Evolutionary conservation across 2,113 vertebrate species (phyloP), one percentile per base, ranked within the genome.

Genomic region (Lonchura striata): DNA sequence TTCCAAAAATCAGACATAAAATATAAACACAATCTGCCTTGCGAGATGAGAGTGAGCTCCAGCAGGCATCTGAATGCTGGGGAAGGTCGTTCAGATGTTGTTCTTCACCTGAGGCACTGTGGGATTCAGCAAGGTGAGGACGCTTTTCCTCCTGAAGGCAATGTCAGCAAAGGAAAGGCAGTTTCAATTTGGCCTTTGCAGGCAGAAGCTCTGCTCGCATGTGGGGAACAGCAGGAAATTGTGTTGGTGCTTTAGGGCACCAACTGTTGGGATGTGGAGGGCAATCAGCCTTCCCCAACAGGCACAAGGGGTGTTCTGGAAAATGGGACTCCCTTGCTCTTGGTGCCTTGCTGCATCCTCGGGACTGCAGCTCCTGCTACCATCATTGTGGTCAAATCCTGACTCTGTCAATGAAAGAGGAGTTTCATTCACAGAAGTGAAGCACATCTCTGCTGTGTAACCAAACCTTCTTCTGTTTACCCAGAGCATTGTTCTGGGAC

Each of bases 261-360:
- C 3, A 15, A 39, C 31, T 75, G 47, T 30, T 30, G 35, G 54
- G 59, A 83, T 14, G 12, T 56, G 44, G 41, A 74, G 39, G 17
- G 30, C 0, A 0, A 15, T 81, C 17, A 30, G 1, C 61, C 47
- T 80, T 70, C 33, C 46, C 37, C 57, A 44, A 3, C 9, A 41
- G 57, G 24, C 80, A 25, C 4, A 7, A 57, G 11, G 3, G 7
- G 5, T 31, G 4, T 37, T 78, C 37, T 50, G 41, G 11, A 24
- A 76, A 77, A 57, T 1, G 28, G 33, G 11, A 25, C 83, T 80
- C 65, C 63, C 71, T 50, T 28, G 28, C 52, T 77, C 39, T 39
- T 2, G 1, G 31, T 72, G 69, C 46, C 16, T 88, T 57, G 14
- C 42, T 49, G 39, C 42, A 30, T 35, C 47, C 47, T 63, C 77